Conservation (phyloP, 2,888 invertebrate genomes). For the Anthophora plumipes region DNA sequence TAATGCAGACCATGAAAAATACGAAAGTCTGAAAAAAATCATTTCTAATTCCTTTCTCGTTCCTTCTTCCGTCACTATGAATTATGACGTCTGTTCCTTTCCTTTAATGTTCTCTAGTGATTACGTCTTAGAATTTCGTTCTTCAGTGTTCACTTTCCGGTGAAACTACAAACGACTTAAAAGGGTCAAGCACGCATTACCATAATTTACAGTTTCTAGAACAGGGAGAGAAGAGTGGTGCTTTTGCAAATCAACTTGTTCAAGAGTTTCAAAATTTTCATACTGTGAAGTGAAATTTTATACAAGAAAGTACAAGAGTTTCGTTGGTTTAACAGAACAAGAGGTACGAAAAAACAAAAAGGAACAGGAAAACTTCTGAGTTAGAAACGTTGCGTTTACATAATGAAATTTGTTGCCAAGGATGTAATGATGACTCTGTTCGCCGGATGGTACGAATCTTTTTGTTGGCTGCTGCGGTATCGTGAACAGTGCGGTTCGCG, state of each 20-base stretch:
- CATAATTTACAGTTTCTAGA: conserved; percentile 50
- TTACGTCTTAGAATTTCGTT: conserved; percentile 47
- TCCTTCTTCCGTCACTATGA: conserved; percentile 21
- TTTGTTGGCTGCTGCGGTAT: conserved; percentile 58
- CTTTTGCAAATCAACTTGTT: conserved; percentile 10
- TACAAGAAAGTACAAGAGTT: not conserved
- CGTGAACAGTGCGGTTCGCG: conserved; percentile 64
- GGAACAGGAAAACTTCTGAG: not conserved
- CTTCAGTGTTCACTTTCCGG: conserved; percentile 18
- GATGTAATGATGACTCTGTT: conserved; percentile 48
- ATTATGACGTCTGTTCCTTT: conserved; percentile 35
- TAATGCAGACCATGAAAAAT: no score
- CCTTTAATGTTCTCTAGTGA: conserved; percentile 49
- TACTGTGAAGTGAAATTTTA: conserved; percentile 17
- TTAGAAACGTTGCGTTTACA: conserved; percentile 49
- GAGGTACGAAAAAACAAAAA: no score
- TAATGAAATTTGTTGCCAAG: conserved; percentile 65
- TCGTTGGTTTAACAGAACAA: not conserved
- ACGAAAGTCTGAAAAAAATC: no score
- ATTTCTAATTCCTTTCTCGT: conserved; percentile 30
- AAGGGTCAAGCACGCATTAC: conserved; percentile 38
- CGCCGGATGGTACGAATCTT: conserved; percentile 27
- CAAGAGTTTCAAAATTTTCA: conserved; percentile 3
- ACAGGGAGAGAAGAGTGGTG: not conserved
- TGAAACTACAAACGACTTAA: not conserved